A percentile compares a stretch with the other conserved stretches of the same genome.
Conservation (phyloP, 2,888 invertebrate genomes). For the Orthosia cruda region DNA sequence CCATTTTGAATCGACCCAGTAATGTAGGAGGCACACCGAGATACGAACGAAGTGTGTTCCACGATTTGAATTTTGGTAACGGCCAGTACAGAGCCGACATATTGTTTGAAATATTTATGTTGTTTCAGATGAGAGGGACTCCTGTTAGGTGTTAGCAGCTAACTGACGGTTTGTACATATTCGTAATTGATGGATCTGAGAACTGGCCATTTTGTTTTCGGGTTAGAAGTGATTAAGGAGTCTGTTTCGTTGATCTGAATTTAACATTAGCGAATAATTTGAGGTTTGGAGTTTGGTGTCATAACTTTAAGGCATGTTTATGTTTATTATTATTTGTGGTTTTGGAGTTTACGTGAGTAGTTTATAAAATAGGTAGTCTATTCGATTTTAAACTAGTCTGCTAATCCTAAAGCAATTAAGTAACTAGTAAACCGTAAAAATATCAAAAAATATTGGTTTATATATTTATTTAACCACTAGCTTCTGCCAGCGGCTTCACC, state of each 20-base stretch:
- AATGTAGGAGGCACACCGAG: slow-evolving; percentile 61
- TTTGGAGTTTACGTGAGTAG: background rate
- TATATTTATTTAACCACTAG: no score
- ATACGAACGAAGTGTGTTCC: slow-evolving; percentile 1
- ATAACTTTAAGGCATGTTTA: background rate
- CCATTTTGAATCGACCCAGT: slow-evolving; percentile 59
- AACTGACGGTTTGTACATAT: slow-evolving; percentile 21
- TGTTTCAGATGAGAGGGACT: slow-evolving; percentile 48
- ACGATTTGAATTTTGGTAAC: slow-evolving; percentile 34
- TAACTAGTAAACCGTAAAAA: no score
- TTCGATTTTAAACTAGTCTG: background rate
- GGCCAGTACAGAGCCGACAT: slow-evolving; percentile 34
- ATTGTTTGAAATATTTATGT: slow-evolving; percentile 61
- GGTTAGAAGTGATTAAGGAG: slow-evolving; percentile 10
- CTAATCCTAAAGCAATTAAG: background rate
- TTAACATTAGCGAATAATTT: slow-evolving; percentile 20
- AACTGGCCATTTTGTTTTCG: slow-evolving; percentile 19
- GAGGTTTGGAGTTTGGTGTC: slow-evolving; percentile 1
- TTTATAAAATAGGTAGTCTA: background rate
- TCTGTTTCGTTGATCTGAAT: slow-evolving; percentile 30
- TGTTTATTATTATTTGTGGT: slow-evolving; percentile 30
- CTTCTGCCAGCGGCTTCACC: no score
- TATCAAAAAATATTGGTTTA: background rate
- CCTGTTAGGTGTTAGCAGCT: slow-evolving; percentile 40
- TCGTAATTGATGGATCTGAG: slow-evolving; percentile 37